Conservation (phyloP, 2,797 vertebrate genomes). For the Oryzias dopingdopingensis region DNA sequence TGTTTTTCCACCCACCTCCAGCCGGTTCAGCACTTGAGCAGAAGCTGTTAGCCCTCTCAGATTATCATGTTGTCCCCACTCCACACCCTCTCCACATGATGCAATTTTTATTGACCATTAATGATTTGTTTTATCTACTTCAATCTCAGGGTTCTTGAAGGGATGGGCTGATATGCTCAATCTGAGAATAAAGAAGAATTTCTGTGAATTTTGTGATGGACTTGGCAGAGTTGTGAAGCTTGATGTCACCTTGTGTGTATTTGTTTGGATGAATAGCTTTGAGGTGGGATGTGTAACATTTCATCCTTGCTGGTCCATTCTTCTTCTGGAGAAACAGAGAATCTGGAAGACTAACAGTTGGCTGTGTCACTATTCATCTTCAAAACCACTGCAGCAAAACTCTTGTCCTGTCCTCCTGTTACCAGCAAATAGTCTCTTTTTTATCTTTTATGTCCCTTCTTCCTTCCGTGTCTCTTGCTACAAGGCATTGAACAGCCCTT, state of each 20-base stretch:
- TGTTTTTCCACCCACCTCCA: constrained; percentile 74
- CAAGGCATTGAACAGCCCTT: constrained; percentile 71
- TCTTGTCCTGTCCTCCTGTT: constrained; percentile 61
- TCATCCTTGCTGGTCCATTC: constrained; percentile 63
- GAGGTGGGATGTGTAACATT: constrained; percentile 54
- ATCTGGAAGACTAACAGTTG: constrained; percentile 60
- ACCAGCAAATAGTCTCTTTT: constrained; percentile 53
- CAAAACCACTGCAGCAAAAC: constrained; percentile 54
- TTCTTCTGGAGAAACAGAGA: constrained; percentile 53
- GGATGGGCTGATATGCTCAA: constrained; percentile 77
- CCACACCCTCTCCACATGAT: constrained; percentile 47
- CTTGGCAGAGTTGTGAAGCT: constrained; percentile 69
- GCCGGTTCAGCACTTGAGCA: constrained; percentile 70
- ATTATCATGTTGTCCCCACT: constrained; percentile 75
- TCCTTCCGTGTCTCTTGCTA: constrained; percentile 69
- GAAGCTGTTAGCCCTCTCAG: constrained; percentile 85
- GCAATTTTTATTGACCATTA: constrained; percentile 77
- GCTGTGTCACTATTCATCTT: constrained; percentile 56
- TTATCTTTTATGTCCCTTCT: constrained; percentile 54
- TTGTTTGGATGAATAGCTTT: constrained; percentile 58
- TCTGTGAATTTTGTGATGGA: constrained; percentile 44
- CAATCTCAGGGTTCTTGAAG: constrained; percentile 74
- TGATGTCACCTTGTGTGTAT: constrained; percentile 56
- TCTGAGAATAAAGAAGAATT: constrained; percentile 72
- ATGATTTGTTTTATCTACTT: constrained; percentile 75